These are phyloP conservation scores for Drosophila quadrilineata DNA, from an alignment of 1,140 invertebrate genomes.

Conservation along the genomic window DNA sequence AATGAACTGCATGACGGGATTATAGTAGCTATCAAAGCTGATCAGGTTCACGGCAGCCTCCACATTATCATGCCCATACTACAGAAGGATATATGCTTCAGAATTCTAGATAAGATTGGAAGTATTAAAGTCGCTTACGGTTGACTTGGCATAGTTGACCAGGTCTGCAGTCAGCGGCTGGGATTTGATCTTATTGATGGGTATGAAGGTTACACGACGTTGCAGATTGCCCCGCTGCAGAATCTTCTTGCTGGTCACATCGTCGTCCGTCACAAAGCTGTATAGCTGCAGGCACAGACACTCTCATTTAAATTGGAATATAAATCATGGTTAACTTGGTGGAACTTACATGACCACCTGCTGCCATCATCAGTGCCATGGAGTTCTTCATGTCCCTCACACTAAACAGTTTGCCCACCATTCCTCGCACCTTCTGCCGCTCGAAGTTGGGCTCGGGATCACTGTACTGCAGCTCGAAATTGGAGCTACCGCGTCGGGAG, in stretches of 20 bases:
- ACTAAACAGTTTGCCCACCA: slow-evolving; percentile 89
- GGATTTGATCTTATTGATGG: slow-evolving; percentile 94
- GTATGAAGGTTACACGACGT: slow-evolving; percentile 91
- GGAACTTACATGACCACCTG: slow-evolving; percentile 91
- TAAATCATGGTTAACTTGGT: background rate
- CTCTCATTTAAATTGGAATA: background rate
- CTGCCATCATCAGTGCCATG: slow-evolving; percentile 92
- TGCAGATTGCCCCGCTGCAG: slow-evolving; percentile 91
- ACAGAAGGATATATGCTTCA: background rate
- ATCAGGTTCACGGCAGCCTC: slow-evolving; percentile 91
- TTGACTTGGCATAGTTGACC: slow-evolving; percentile 86
- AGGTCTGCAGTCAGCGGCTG: slow-evolving; percentile 84
- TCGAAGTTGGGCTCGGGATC: slow-evolving; percentile 92
- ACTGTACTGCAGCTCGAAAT: slow-evolving; percentile 88
- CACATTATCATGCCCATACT: slow-evolving; percentile 90
- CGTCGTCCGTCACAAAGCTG: slow-evolving; percentile 95
- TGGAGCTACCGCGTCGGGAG: slow-evolving; percentile 74
- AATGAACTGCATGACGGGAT: slow-evolving; percentile 92
- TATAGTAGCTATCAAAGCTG: slow-evolving; percentile 86
- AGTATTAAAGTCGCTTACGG: slow-evolving; percentile 74
- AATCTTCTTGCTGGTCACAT: slow-evolving; percentile 91
- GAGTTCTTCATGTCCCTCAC: slow-evolving; percentile 88
- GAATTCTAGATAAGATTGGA: background rate
- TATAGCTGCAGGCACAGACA: slow-evolving; percentile 86
- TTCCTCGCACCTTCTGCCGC: slow-evolving; percentile 88